phyloP scores from a whole-genome alignment of 2,113 vertebrate species.

The Oreochromis spilurus region DNA sequence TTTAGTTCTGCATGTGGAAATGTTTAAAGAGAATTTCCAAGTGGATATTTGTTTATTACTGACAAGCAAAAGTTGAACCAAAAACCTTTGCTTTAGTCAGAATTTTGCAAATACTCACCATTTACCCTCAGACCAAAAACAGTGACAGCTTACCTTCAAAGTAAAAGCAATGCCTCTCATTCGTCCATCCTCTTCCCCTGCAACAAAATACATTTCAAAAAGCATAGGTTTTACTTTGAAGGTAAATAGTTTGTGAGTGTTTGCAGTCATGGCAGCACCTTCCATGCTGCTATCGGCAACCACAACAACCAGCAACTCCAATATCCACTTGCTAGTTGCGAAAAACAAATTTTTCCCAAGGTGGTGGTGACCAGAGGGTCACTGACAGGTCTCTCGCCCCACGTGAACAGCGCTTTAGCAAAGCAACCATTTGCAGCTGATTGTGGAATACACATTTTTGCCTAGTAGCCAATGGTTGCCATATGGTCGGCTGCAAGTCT shows the following conservation, averaged over 20 bases:
- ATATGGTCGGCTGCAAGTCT: neutral
- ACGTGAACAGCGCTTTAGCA: neutral
- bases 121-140: neutral
- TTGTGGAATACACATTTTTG: neutral
- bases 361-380: neutral
- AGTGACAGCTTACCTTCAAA: neutral
- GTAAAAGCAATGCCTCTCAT: neutral
- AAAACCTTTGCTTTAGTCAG: neutral
- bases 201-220: neutral
- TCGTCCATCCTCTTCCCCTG: neutral
- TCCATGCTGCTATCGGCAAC: neutral
- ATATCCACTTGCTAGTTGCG: neutral
- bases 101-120: neutral
- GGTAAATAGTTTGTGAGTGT: neutral
- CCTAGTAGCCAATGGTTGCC: neutral
- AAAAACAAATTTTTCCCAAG: neutral
- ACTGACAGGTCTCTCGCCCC: neutral
- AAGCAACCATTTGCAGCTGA: neutral
- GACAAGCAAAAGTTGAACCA: neutral
- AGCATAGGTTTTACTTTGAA: neutral
- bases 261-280: neutral
- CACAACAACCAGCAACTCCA: neutral
- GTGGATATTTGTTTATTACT: neutral
- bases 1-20: neutral
- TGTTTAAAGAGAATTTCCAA: neutral